Conservation (phyloP, 2,888 invertebrate species). For the Syritta pipiens region DNA sequence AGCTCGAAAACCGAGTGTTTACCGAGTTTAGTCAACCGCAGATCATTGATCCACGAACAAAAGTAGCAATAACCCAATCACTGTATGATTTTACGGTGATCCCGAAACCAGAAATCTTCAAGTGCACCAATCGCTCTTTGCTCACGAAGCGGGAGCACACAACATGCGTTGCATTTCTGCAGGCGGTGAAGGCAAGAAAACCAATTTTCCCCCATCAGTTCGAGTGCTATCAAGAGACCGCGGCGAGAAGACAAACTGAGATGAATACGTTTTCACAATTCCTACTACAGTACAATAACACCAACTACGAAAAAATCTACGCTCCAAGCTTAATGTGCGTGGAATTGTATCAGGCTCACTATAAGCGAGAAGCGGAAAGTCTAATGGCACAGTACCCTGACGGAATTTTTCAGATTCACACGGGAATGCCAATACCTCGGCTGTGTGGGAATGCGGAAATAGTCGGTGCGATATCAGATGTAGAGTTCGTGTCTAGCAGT, state of each 20-base stretch:
- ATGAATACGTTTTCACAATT: conserved; percentile 70
- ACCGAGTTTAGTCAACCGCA: conserved; percentile 30
- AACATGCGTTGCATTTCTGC: conserved; percentile 72
- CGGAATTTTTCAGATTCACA: conserved; percentile 71
- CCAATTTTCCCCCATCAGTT: conserved; percentile 30
- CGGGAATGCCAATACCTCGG: conserved; percentile 74
- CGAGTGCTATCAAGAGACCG: conserved; percentile 64
- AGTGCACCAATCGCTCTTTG: conserved; percentile 67
- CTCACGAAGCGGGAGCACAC: conserved; percentile 71
- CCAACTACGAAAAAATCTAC: conserved; percentile 71
- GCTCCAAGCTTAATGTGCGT: conserved; percentile 70
- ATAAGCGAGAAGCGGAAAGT: conserved; percentile 34
- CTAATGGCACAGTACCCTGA: conserved; percentile 59
- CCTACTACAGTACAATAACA: conserved; percentile 69
- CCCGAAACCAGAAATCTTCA: conserved; percentile 66
- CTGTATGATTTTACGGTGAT: conserved; percentile 70
- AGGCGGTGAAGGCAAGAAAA: conserved; percentile 64
- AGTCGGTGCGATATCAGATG: conserved; percentile 69
- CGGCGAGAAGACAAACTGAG: conserved; percentile 70
- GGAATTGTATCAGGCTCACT: conserved; percentile 72
- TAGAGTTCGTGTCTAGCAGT: conserved; percentile 65
- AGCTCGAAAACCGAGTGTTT: too few species aligned
- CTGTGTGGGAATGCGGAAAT: conserved; percentile 68
- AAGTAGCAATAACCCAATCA: conserved; percentile 43
- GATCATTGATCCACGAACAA: conserved; percentile 74